Base-by-base conservation (phyloP, 2,888 invertebrate genomes). In the Trilocha varians region DNA sequence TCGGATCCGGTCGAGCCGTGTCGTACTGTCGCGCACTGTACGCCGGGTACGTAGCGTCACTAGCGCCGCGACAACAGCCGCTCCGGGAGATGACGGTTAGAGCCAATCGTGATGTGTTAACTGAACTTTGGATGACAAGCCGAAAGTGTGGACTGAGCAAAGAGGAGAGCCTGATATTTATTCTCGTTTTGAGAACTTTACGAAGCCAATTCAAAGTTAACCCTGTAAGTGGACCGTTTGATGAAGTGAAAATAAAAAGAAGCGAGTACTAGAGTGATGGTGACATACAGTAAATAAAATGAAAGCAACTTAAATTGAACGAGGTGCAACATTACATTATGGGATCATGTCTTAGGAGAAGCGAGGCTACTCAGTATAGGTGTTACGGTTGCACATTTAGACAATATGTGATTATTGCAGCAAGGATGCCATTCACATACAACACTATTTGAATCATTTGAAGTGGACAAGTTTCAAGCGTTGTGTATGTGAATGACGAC, bases 131-230 rank as follows among this genome's bases (percentile, higher is more conserved):
- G 75, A 82, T 83, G 83, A 79, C 62, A 82, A 84, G 82, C 85
- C 91, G 89, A 90, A 89, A 91, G 91, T 90, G 90, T 91, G 89
- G 87, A 82, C 88, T 63, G 90, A 91, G 92, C 93, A 93, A 93
- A 93, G 93, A 93, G 93, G 93, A 93, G 93, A 93, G 91, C 83
- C 93, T 92, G 92, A 90, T 89, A 77, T 91, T 88, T 88, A 88
- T 78, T 82, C 83, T 82, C 83, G 75, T 78, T 70, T 61, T 69
- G 83, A 80, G 76, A 76, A 80, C 65, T 65, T 67, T 73, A 66
- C 57, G 72, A 82, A 82, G 82, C 84, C 83, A 83, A 83, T 84
- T 78, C 65, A 77, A 78, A 80, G 82, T 83, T 80, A 80, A 83
- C 85, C 84, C 85, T 84, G 83, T 80, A 80, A 78, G 84, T 85